phyloP scores from a whole-genome alignment of 2,888 invertebrate genomes.

The Drosophila neutralis region DNA sequence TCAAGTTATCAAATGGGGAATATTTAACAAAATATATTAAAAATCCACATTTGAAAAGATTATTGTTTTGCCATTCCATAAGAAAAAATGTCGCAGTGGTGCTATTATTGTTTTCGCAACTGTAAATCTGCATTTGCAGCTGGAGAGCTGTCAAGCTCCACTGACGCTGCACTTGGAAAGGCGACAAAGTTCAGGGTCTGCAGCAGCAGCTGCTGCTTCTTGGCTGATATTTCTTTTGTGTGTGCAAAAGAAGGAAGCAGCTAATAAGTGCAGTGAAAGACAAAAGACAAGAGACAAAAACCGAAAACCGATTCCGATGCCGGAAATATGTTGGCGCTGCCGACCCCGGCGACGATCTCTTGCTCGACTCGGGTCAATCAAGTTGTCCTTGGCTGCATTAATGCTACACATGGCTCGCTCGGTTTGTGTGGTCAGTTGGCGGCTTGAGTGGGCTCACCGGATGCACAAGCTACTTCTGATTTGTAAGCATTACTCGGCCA shows the following conservation, averaged over 20 bases:
- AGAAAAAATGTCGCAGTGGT: background rate
- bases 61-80: background rate
- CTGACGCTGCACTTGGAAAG: slow-evolving; percentile 40
- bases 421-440: slow-evolving; percentile 47
- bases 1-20: background rate
- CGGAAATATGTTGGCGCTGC: slow-evolving; percentile 68
- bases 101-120: background rate
- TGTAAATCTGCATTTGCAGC: background rate
- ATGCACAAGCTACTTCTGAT: slow-evolving; percentile 17
- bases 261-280: slow-evolving; percentile 69
- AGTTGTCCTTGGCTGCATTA: slow-evolving; percentile 59
- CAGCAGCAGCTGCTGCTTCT: slow-evolving; percentile 27
- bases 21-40: background rate
- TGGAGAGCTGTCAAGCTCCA: slow-evolving; percentile 29
- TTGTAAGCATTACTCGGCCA: background rate
- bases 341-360: slow-evolving; percentile 35
- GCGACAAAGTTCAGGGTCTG: slow-evolving; percentile 75
- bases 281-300: slow-evolving; percentile 44
- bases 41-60: background rate
- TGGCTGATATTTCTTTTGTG: slow-evolving; percentile 54
- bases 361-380: slow-evolving; percentile 40
- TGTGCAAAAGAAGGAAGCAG: slow-evolving; percentile 59
- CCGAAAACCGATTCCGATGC: slow-evolving; percentile 30
- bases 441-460: slow-evolving; percentile 45
- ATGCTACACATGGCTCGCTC: slow-evolving; percentile 13